Evolutionary conservation across 2,888 invertebrate genomes (phyloP).

Genomic region (Agrochola lota): DNA sequence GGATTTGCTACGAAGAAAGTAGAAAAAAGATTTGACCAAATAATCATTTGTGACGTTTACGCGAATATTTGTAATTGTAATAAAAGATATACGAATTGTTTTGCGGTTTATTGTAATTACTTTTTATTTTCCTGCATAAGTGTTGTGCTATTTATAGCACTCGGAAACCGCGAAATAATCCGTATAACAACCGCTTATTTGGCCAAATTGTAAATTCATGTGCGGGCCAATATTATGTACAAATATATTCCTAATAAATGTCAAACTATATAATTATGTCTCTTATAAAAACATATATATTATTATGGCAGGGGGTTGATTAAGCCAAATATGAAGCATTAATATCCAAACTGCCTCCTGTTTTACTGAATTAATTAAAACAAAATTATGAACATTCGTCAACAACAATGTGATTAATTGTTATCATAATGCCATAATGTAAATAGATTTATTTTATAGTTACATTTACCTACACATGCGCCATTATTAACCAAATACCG

Average conservation of each 20-base stretch:
- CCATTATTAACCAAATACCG: constrained; percentile 77
- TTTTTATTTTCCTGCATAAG: constrained; percentile 18
- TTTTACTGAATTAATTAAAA: constrained; percentile 41
- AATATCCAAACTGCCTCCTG: constrained; percentile 42
- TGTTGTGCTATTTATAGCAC: constrained; percentile 23
- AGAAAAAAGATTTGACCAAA: constrained; percentile 57
- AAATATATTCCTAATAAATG: constrained; percentile 57
- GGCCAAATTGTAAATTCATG: constrained; percentile 55
- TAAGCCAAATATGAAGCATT: constrained; percentile 48
- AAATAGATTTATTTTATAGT: constrained; percentile 67
- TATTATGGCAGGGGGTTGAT: constrained; percentile 31
- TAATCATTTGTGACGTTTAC: constrained; percentile 44
- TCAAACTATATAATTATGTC: constrained; percentile 34
- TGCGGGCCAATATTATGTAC: constrained; percentile 57
- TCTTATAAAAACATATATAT: constrained; percentile 8
- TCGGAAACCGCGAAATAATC: constrained; percentile 29
- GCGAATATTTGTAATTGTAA: constrained; percentile 16
- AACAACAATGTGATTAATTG: constrained; percentile 53
- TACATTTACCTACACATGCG: constrained; percentile 68
- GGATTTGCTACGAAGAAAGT: constrained; percentile 52
- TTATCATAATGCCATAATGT: constrained; percentile 69
- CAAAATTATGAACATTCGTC: constrained; percentile 35
- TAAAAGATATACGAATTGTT: constrained; percentile 25
- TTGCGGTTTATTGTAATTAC: constrained; percentile 12
- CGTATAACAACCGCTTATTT: constrained; percentile 44